Conservation (phyloP, 2,797 vertebrate genomes). For the Manis pentadactyla region DNA sequence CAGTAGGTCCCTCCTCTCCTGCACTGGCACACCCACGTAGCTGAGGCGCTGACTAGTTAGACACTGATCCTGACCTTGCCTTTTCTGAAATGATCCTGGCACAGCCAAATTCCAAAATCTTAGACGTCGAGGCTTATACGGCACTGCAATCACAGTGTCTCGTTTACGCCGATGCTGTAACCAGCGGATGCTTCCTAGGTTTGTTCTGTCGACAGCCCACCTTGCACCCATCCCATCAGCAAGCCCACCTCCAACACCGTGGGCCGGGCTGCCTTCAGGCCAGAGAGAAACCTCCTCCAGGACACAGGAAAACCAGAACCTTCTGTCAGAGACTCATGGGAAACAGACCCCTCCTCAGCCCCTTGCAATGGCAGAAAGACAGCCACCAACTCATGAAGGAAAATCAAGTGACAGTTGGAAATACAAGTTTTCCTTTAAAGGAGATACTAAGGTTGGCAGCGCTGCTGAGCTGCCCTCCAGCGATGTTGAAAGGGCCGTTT, state of each 20-base stretch:
- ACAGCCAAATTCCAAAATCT: neutral
- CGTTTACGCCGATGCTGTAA: neutral
- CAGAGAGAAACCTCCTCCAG: neutral
- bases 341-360: neutral
- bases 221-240: neutral
- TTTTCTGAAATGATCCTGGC: neutral
- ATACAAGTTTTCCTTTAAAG: conserved; percentile 27
- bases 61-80: neutral
- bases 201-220: neutral
- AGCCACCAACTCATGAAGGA: neutral
- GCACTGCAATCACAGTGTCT: neutral
- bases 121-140: neutral
- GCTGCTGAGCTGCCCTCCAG: neutral
- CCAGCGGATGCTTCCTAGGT: neutral
- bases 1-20: neutral
- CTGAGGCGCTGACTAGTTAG: neutral
- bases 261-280: neutral
- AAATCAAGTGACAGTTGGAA: neutral
- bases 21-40: neutral
- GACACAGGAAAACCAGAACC: neutral
- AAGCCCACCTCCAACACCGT: neutral
- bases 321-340: neutral
- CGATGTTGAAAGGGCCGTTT: neutral
- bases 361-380: neutral
- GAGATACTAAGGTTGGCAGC: neutral